Percentiles rank a stretch among this genome's conserved stretches.
phyloP scores from a whole-genome alignment of 2,113 vertebrate genomes.

The Pelecanus crispus region DNA sequence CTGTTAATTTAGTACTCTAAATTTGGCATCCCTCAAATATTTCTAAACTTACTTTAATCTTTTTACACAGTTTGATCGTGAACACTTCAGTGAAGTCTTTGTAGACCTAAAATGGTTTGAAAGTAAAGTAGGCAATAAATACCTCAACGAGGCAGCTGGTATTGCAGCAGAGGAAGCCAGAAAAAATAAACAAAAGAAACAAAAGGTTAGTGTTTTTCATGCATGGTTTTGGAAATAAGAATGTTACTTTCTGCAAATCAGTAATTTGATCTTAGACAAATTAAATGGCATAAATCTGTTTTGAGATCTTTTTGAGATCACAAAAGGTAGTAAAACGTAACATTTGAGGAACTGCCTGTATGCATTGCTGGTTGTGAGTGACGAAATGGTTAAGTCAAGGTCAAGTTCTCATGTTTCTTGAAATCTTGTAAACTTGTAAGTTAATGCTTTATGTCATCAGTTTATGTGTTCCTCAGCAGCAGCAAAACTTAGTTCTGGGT shows the following conservation, averaged over 20 bases:
- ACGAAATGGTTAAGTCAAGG: neutral
- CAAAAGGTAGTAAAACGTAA: neutral
- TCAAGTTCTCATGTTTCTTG: neutral
- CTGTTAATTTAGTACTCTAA: neutral
- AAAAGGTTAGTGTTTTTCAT: constrained; percentile 67
- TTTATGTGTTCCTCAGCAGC: neutral
- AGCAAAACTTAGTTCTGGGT: neutral
- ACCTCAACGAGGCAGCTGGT: constrained; percentile 95
- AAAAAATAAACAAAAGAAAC: constrained; percentile 74
- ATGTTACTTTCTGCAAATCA: neutral
- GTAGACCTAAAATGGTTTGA: constrained; percentile 99
- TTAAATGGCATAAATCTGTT: neutral
- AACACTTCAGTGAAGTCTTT: constrained; percentile 96
- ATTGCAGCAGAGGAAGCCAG: constrained; percentile 88
- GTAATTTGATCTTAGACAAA: neutral
- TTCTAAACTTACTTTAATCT: constrained; percentile 11
- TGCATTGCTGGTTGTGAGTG: neutral
- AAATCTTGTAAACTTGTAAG: neutral
- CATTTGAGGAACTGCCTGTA: neutral
- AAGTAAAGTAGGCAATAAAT: constrained; percentile 98
- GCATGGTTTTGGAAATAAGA: neutral
- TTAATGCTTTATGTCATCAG: neutral
- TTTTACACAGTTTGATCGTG: constrained; percentile 87
- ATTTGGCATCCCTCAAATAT: neutral
- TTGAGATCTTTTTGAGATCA: neutral